A percentile compares a stretch with the other conserved stretches of the same genome.
These are phyloP conservation scores for Cervus canadensis DNA, from an alignment of 2,113 vertebrate genomes.

Conservation along the genomic window DNA sequence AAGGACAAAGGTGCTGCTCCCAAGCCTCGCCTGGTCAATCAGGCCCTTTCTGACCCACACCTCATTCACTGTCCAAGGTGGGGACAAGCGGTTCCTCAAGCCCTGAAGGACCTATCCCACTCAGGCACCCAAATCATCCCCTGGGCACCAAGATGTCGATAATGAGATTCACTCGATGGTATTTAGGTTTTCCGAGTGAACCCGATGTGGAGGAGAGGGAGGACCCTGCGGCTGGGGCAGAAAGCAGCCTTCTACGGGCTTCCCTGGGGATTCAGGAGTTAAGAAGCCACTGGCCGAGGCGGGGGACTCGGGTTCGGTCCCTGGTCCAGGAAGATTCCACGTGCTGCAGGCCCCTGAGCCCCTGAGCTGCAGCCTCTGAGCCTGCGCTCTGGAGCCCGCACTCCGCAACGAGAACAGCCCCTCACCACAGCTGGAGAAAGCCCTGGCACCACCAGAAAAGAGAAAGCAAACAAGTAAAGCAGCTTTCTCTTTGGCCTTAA, in stretches of 20 bases:
- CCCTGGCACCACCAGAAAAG: background rate
- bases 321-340: background rate
- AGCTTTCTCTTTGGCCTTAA: background rate
- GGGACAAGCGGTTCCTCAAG: background rate
- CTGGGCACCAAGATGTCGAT: rapidly evolving
- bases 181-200: rapidly evolving
- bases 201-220: background rate
- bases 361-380: background rate
- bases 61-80: background rate
- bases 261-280: background rate
- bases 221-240: rapidly evolving
- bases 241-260: background rate
- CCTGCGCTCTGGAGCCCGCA: no score
- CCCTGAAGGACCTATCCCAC: background rate
- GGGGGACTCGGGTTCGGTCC: background rate
- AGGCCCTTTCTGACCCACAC: background rate
- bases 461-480: background rate
- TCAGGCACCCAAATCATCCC: background rate
- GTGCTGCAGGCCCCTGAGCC: background rate
- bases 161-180: rapidly evolving
- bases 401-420: background rate
- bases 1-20: background rate
- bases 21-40: no score
- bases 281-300: background rate
- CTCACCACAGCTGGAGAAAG: background rate